Evolutionary conservation across 2,888 invertebrate species (phyloP).

Genomic region (Ditula angustiorana): DNA sequence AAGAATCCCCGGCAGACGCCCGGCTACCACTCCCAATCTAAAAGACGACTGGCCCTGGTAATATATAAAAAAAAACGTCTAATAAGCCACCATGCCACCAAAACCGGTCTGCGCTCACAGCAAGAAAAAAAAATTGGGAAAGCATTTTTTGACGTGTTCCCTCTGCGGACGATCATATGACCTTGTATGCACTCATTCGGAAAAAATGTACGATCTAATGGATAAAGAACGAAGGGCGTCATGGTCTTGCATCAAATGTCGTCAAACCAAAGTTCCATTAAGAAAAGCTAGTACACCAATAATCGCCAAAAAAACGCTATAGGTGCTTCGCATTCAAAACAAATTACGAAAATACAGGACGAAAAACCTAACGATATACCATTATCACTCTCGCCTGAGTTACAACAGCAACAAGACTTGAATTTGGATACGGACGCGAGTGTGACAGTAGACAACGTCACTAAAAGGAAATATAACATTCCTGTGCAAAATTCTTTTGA

Average conservation of each 20-base stretch:
- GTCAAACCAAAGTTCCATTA: background rate
- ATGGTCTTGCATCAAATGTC: background rate
- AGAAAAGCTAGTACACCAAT: background rate
- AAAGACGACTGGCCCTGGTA: too few relatives aligned
- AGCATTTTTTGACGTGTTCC: background rate
- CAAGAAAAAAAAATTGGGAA: background rate
- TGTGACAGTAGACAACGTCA: slow-evolving; percentile 1
- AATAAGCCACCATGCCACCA: too few relatives aligned
- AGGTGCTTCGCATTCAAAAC: background rate
- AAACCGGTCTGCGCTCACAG: background rate
- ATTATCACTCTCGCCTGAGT: background rate
- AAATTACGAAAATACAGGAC: background rate
- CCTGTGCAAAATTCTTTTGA: too few relatives aligned
- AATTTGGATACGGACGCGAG: too few relatives aligned
- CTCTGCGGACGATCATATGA: background rate
- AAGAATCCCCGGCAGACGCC: too few relatives aligned
- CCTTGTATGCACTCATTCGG: background rate
- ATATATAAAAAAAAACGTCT: too few relatives aligned
- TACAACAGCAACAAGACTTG: slow-evolving; percentile 4
- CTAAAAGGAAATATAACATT: slow-evolving; percentile 1
- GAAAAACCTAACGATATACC: background rate
- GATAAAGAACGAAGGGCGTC: background rate
- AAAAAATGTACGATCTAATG: background rate
- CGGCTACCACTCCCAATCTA: too few relatives aligned
- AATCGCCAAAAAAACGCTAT: background rate